Evolutionary conservation across 2,888 invertebrate genomes (phyloP), one percentile per base, ranked within the genome.

Genomic region (Tenthredo livida): DNA sequence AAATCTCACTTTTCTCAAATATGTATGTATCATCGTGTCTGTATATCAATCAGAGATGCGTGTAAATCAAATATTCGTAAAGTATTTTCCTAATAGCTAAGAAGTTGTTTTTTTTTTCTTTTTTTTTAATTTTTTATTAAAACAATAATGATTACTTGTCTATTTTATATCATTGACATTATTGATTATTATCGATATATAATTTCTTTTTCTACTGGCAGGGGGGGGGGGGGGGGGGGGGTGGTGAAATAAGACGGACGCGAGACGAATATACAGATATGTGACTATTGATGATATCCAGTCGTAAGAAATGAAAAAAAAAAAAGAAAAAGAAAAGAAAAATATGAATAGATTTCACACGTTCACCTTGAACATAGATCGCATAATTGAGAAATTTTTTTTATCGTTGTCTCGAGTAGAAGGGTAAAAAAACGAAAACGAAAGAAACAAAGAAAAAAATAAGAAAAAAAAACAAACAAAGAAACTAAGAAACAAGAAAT

Each of bases 101-200:
- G 54, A n/a, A 54, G 54, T 54, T 54, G n/a, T 6, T 54, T 6
- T 47, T 47, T 12, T 12, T 43, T 43, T 12, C 9, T 6, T 43
- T 43, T 10, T 43, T 43, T 1, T 1, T 43, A 7, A 7, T 17
- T 29, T 29, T 29, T 29, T 29, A 54, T 1, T 33, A 33, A 33
- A n/a, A n/a, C 6, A 54, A n/a, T n/a, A 54, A 54, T 54, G 2
- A 54, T 54, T n/a, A 54, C 6, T n/a, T n/a, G n/a, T 54, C n/a
- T 54, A 54, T 54, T 54, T n/a, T 54, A 54, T n/a, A 54, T n/a
- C 54, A 54, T n/a, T 54, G 54, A 54, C 54, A 54, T 54, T n/a
- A 54, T 54, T 54, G 7, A 54, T 7, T 54, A n/a, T 54, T 15
- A 29, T 29, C 29, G 6, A 50, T 50, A 17, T 6, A 50, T n/a